Evolutionary conservation across 2,888 invertebrate genomes (phyloP), one percentile per base, ranked within the genome.

Genomic region (Pharmacophagus antenor): DNA sequence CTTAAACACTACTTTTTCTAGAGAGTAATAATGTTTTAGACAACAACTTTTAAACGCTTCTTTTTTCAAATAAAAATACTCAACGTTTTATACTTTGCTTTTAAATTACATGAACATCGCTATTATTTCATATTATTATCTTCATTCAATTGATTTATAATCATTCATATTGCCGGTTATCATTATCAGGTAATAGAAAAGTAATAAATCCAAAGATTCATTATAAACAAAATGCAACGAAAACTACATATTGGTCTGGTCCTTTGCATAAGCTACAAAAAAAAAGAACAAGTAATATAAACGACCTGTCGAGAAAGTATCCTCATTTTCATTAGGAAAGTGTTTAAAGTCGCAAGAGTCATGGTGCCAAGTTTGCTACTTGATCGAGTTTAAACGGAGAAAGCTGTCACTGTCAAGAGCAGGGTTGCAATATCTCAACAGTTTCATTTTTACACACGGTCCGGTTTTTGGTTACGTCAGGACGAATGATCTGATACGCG

Each of bases 311-410:
- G 58, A 65, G 67, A 67, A 65, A 68, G 62, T 59, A 56, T 61
- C 53, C 63, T 57, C 37, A 50, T 60, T 63, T 64, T 58, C 54
- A 50, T 62, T 62, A 63, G 59, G 60, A 65, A 65, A 65, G 64
- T 68, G 46, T 57, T 62, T 37, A 63, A 60, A 61, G 48, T 56
- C 44, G 31, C 54, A 51, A 50, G 25, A 52, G 64, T 58, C 62
- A 66, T 59, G 48, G 55, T 60, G 55, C 60, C 55, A 60, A 60
- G 60, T 56, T 60, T 51, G 50, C 23, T 44, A 51, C 55, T 51
- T 46, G 55, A 60, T 60, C 60, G 46, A 60, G 56, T 57, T 60
- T 56, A 51, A 51, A 60, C 60, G 55, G 50, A 41, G 60, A 60
- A 60, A 60, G 60, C 46, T 3, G 52, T 25, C n/a, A 55, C 50